phyloP scores from a whole-genome alignment of 2,888 invertebrate genomes.

The Epinotia demarniana region DNA sequence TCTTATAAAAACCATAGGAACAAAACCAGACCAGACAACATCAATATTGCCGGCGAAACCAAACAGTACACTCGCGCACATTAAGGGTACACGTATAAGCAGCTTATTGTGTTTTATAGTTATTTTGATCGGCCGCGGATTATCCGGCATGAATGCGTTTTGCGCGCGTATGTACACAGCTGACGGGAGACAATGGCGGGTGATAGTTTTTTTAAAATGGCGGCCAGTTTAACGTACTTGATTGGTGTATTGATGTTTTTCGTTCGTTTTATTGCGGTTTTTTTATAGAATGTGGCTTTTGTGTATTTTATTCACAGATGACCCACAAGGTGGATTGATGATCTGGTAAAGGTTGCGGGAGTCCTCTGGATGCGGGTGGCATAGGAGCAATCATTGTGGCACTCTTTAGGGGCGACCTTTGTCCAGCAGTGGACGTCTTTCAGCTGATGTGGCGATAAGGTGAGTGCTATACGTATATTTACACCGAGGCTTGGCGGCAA shows the following conservation, averaged over 20 bases:
- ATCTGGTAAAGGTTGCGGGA: too few species aligned
- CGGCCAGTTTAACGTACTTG: neutral
- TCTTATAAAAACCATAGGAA: conserved; percentile 7
- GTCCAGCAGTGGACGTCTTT: too few species aligned
- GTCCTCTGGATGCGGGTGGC: too few species aligned
- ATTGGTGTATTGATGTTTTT: conserved; percentile 2
- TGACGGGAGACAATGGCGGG: conserved; percentile 21
- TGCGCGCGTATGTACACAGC: conserved; percentile 33
- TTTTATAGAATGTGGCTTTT: neutral
- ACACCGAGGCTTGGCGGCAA: too few species aligned
- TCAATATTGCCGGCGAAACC: conserved; percentile 10
- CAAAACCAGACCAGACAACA: neutral
- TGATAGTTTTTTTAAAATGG: conserved; percentile 10
- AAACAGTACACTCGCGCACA: conserved; percentile 21
- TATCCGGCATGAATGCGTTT: conserved; percentile 26
- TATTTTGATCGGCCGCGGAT: conserved; percentile 32
- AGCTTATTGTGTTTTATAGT: conserved; percentile 34
- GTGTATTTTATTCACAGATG: too few species aligned
- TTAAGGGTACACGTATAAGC: conserved; percentile 30
- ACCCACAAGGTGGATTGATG: too few species aligned
- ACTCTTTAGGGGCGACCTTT: too few species aligned
- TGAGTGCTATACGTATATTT: too few species aligned
- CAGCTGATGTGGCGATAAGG: too few species aligned
- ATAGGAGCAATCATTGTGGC: too few species aligned
- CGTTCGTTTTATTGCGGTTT: conserved; percentile 13